Percentiles rank a stretch among this genome's conserved stretches.
phyloP scores from a whole-genome alignment of 2,113 vertebrate genomes.

The Daboia siamensis region DNA sequence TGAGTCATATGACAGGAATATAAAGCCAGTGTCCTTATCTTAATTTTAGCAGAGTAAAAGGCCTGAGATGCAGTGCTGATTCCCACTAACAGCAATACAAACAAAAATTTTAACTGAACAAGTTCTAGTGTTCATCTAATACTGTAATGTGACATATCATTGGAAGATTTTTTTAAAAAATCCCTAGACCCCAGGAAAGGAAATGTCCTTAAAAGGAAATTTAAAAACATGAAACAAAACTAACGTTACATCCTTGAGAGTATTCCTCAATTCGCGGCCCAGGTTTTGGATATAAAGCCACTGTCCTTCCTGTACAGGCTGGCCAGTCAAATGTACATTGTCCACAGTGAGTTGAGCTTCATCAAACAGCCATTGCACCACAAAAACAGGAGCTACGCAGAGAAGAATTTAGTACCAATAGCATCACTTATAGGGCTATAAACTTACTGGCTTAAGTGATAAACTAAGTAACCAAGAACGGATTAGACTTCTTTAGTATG shows the following conservation, averaged over 20 bases:
- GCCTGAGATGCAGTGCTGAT: background rate
- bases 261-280: slow-evolving; percentile 89
- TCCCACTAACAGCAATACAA: background rate
- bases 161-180: background rate
- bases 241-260: slow-evolving; percentile 94
- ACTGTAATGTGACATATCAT: background rate
- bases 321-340: slow-evolving; percentile 93
- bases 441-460: background rate
- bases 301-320: slow-evolving; percentile 94
- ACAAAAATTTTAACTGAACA: background rate
- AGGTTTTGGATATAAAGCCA: slow-evolving; percentile 97
- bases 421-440: background rate
- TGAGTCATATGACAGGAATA: background rate
- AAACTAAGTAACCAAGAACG: background rate
- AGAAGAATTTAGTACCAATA: background rate
- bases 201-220: background rate
- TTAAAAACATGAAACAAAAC: slow-evolving; percentile 49
- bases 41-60: background rate
- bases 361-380: slow-evolving; percentile 98
- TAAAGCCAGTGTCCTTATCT: background rate
- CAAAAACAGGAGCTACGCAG: slow-evolving; percentile 86
- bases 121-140: background rate
- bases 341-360: slow-evolving; percentile 95
- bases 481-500: background rate
- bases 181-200: background rate